Conservation (phyloP, 2,113 vertebrate species). For the Zosterops borbonicus region DNA sequence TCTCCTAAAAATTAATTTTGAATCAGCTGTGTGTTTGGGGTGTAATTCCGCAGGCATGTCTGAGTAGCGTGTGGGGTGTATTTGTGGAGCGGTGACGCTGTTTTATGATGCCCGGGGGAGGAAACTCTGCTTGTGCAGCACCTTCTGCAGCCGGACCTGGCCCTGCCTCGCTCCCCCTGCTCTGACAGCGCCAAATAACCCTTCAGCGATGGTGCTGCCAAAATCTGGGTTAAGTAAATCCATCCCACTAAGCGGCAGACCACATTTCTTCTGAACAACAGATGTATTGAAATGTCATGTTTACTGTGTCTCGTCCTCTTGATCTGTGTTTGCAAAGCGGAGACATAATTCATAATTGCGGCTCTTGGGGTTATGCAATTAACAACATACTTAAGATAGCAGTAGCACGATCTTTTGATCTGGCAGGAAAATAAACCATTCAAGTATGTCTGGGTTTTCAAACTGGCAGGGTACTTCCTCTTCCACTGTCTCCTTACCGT, state of each 20-base stretch:
- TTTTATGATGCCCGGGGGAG: not conserved
- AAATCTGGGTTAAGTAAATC: not conserved
- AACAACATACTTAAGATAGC: not conserved
- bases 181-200: not conserved
- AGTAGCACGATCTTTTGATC: not conserved
- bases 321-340: not conserved
- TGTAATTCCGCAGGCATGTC: not conserved
- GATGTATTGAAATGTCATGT: not conserved
- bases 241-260: not conserved
- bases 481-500: slow-evolving; percentile 6
- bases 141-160: not conserved
- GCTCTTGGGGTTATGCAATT: not conserved
- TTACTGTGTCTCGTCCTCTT: not conserved
- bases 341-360: not conserved
- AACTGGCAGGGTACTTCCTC: not conserved
- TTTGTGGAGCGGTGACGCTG: slow-evolving; percentile 7
- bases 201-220: not conserved
- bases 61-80: not conserved
- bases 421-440: slow-evolving; percentile 14
- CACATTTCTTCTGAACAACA: not conserved
- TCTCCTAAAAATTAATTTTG: not conserved
- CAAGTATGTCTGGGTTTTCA: not conserved
- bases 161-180: not conserved
- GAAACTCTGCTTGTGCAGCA: slow-evolving; percentile 17
- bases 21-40: not conserved